Conservation (phyloP, 2,113 vertebrate species). For the Myxocyprinus asiaticus region DNA sequence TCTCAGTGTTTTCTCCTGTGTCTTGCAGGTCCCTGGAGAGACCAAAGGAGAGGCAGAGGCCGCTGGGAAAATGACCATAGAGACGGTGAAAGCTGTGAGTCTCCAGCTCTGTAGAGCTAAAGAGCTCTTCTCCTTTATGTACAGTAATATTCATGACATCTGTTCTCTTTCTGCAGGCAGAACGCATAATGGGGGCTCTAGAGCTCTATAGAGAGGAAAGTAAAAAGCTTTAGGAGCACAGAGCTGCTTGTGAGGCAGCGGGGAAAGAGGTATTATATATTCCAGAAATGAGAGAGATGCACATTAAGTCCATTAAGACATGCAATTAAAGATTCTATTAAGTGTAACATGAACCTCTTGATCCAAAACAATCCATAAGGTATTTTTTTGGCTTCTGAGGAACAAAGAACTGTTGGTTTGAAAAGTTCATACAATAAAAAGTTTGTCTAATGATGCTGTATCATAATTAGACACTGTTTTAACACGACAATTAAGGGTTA, state of each 20-base stretch:
- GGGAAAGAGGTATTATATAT: constrained; percentile 82
- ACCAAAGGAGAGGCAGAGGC: constrained; percentile 83
- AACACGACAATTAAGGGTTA: too few species aligned
- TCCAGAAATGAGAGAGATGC: not conserved
- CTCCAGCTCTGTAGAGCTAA: not conserved
- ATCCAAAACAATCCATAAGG: too few species aligned
- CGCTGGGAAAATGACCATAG: constrained; percentile 90
- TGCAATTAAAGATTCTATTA: not conserved
- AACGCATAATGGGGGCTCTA: constrained; percentile 94
- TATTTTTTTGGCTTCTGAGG: too few species aligned
- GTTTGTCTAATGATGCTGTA: not conserved
- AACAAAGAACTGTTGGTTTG: too few species aligned
- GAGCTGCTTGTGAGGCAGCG: constrained; percentile 80
- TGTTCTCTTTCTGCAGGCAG: constrained; percentile 76
- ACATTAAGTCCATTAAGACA: not conserved
- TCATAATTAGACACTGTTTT: too few species aligned
- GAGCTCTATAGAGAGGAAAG: constrained; percentile 88
- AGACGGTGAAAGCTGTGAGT: constrained; percentile 96
- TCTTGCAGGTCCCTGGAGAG: constrained; percentile 88
- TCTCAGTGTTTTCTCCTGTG: not conserved
- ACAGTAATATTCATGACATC: not conserved
- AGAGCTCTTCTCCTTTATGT: not conserved
- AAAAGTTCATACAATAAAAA: too few species aligned
- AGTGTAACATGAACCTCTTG: too few species aligned
- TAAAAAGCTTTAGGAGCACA: constrained; percentile 83